Conservation (phyloP, 2,888 invertebrate species). For the Criorhina ranunculi region DNA sequence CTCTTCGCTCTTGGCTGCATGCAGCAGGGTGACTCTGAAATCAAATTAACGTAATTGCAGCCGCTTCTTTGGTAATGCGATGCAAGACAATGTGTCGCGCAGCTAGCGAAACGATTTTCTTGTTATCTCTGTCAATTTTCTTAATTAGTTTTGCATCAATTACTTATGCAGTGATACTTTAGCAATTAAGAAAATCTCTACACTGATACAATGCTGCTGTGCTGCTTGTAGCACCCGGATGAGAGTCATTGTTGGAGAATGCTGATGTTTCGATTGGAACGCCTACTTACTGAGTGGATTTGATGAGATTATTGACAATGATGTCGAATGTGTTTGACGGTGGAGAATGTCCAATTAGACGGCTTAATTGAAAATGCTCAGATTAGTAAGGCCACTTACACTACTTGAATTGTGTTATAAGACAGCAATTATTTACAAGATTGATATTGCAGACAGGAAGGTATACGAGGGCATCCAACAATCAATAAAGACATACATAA, state of each 20-base stretch:
- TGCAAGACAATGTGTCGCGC: conserved; percentile 50
- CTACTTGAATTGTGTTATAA: no score
- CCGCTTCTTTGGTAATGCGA: conserved; percentile 46
- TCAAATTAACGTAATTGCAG: conserved; percentile 60
- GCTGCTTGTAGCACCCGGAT: conserved; percentile 1
- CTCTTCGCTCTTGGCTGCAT: background rate
- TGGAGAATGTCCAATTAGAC: background rate
- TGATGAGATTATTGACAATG: conserved; percentile 16
- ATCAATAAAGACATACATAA: no score
- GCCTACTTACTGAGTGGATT: conserved; percentile 9
- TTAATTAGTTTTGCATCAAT: conserved; percentile 64
- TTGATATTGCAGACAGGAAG: no score
- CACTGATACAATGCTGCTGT: conserved; percentile 8
- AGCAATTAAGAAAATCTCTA: conserved; percentile 43
- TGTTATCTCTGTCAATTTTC: conserved; percentile 56
- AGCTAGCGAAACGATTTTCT: conserved; percentile 31
- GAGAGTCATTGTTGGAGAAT: background rate
- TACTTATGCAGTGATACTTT: conserved; percentile 44
- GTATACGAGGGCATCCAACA: no score
- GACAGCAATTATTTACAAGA: no score
- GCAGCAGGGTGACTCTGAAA: conserved; percentile 10
- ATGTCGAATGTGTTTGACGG: background rate
- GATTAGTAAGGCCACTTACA: background rate
- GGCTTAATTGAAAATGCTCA: background rate
- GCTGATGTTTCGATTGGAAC: conserved; percentile 4